Evolutionary conservation across 2,888 invertebrate genomes (phyloP).

Genomic region (Halocaridina rubra): DNA sequence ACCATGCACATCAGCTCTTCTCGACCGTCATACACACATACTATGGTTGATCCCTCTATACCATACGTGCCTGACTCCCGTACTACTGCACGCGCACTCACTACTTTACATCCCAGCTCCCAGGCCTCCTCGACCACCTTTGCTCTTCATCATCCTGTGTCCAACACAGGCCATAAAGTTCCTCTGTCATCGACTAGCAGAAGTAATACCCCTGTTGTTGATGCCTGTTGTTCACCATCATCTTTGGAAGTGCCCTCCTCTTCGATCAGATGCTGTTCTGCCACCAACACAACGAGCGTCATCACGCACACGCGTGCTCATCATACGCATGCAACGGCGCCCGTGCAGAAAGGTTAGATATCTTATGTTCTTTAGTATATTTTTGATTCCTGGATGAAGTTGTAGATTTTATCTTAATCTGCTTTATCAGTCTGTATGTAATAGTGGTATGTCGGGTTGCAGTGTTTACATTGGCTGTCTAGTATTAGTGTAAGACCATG

Average conservation of each 20-base stretch:
- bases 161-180: constrained; percentile 9
- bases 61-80: constrained; percentile 45
- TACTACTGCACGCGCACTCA: constrained; percentile 37
- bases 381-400: too few species aligned
- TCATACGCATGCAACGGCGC: constrained; percentile 22
- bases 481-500: too few species aligned
- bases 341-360: constrained; percentile 10
- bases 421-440: too few species aligned
- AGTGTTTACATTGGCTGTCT: too few species aligned
- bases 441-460: too few species aligned
- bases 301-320: constrained; percentile 53
- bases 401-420: too few species aligned
- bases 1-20: constrained; percentile 35
- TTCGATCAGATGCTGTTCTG: constrained; percentile 24
- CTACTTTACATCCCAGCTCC: constrained; percentile 39
- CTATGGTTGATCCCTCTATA: constrained; percentile 47
- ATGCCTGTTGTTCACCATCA: not conserved
- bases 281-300: constrained; percentile 46
- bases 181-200: constrained; percentile 4
- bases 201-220: not conserved
- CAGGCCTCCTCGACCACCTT: constrained; percentile 4
- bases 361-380: not conserved
- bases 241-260: not conserved
- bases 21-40: constrained; percentile 45
- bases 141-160: constrained; percentile 7